Evolutionary conservation across 2,113 vertebrate species (phyloP).

Genomic region (Megatriorchis doriae): DNA sequence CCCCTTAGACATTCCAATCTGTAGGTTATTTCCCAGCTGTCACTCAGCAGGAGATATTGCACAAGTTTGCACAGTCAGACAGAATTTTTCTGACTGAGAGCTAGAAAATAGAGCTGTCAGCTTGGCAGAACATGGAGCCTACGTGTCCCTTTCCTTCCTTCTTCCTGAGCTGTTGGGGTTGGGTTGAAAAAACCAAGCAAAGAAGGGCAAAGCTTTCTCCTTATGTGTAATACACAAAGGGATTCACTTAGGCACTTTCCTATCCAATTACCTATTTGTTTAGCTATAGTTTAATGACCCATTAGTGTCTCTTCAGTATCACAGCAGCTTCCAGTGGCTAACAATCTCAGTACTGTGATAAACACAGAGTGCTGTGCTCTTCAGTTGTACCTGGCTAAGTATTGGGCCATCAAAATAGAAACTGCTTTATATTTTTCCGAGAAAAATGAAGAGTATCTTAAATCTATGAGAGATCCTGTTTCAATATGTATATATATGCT

Average conservation of each 20-base stretch:
- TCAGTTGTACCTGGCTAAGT: neutral
- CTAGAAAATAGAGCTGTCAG: slow-evolving; percentile 5
- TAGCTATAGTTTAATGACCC: neutral
- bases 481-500: rapidly evolving
- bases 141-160: neutral
- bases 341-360: neutral
- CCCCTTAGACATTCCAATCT: slow-evolving; percentile 18
- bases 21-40: slow-evolving; percentile 47
- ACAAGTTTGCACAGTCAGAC: neutral
- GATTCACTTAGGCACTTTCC: neutral
- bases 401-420: neutral
- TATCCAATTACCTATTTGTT: neutral
- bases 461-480: neutral
- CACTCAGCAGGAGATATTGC: slow-evolving; percentile 38
- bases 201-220: neutral
- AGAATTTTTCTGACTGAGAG: neutral
- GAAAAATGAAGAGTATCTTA: neutral
- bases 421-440: neutral
- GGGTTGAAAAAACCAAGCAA: neutral
- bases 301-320: neutral
- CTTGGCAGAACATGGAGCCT: neutral
- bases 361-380: neutral
- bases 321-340: neutral
- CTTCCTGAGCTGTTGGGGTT: neutral
- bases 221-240: neutral